Evolutionary conservation across 2,888 invertebrate species (phyloP).

Genomic region (Chrysotoxum bicinctum): DNA sequence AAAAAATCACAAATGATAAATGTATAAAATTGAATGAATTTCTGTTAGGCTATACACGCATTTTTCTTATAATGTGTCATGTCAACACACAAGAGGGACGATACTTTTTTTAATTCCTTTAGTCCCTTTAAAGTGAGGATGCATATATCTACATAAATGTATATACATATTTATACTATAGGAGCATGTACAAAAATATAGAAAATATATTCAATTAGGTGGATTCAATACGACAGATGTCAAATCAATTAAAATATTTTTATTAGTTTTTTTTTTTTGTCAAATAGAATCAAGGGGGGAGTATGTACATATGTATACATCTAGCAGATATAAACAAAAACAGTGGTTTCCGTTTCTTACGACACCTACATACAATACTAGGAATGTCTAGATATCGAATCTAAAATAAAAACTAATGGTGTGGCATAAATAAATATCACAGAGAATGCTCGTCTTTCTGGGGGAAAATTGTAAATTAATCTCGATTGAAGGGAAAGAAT

Average conservation of each 20-base stretch:
- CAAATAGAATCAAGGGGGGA: neutral
- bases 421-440: slow-evolving; percentile 10
- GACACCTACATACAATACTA: neutral
- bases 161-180: neutral
- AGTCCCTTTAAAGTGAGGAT: neutral
- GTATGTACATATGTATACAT: neutral
- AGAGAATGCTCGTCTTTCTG: neutral
- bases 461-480: slow-evolving; percentile 2
- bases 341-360: neutral
- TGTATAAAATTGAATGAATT: slow-evolving; percentile 6
- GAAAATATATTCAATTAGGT: slow-evolving; percentile 3
- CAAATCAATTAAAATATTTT: slow-evolving; percentile 39
- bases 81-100: neutral
- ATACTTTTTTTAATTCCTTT: neutral
- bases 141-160: neutral
- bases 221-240: slow-evolving; percentile 36
- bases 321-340: neutral
- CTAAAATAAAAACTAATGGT: neutral
- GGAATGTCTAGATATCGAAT: neutral
- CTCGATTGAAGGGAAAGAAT: neutral
- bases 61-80: neutral
- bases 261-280: neutral
- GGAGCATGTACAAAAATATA: neutral
- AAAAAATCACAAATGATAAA: neutral
- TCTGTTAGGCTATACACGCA: neutral